Evolutionary conservation across 2,888 invertebrate species (phyloP).

Genomic region (Cryptosula pallasiana): DNA sequence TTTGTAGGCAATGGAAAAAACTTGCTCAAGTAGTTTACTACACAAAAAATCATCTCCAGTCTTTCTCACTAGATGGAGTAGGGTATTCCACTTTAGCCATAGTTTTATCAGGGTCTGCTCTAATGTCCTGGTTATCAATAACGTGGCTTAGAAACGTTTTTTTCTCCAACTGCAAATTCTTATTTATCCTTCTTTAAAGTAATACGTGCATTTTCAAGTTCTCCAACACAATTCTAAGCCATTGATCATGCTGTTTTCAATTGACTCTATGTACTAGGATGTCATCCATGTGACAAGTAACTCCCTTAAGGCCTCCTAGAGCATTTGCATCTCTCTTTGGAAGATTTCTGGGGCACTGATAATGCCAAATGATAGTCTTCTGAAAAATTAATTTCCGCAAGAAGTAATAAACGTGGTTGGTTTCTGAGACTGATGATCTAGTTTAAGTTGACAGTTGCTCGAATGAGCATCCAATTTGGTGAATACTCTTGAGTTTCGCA

Average conservation of each 20-base stretch:
- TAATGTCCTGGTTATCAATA: neutral
- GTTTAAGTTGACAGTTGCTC: neutral
- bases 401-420: slow-evolving; percentile 3
- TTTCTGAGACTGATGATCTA: neutral
- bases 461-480: neutral
- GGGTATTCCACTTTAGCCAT: neutral
- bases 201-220: neutral
- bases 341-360: neutral
- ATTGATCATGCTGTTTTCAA: neutral
- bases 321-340: neutral
- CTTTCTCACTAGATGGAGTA: neutral
- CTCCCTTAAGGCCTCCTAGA: neutral
- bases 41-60: neutral
- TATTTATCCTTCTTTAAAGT: neutral
- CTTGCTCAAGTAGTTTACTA: neutral
- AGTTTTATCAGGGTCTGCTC: slow-evolving; percentile 1
- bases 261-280: neutral
- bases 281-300: neutral
- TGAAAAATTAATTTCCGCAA: neutral
- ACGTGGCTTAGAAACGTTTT: neutral
- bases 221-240: neutral
- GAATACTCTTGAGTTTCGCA: neutral
- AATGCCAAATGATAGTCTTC: neutral
- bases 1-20: neutral
- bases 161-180: neutral